phyloP scores from a whole-genome alignment of 2,888 invertebrate genomes.

The Tetragnatha montana region DNA sequence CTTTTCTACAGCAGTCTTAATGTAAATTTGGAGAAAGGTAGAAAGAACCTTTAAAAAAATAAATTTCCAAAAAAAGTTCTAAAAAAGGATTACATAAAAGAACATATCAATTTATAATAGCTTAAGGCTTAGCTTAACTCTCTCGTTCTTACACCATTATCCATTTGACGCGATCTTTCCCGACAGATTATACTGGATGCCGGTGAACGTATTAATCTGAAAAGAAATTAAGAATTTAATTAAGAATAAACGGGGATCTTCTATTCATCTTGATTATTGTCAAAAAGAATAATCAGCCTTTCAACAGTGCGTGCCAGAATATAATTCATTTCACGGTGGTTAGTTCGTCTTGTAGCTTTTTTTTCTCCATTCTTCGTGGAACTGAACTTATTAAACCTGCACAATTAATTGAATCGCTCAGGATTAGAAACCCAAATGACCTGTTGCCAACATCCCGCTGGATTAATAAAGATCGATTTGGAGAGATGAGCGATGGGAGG shows the following conservation, averaged over 20 bases:
- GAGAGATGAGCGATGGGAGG: slow-evolving; percentile 4
- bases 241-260: background rate
- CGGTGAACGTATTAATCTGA: background rate
- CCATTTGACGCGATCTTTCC: background rate
- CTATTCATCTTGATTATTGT: slow-evolving; percentile 1
- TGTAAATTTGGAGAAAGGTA: no score
- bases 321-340: slow-evolving; percentile 8
- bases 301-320: slow-evolving; percentile 17
- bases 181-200: background rate
- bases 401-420: background rate
- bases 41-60: no score
- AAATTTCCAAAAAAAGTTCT: no score
- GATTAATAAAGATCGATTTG: background rate
- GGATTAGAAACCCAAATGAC: background rate
- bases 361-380: background rate
- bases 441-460: background rate
- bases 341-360: background rate
- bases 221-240: slow-evolving; percentile 6
- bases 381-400: background rate
- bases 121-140: background rate
- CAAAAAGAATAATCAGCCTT: background rate
- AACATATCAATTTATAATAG: no score
- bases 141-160: background rate
- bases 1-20: no score
- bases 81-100: no score